These are phyloP conservation scores for Pipa parva DNA, from an alignment of 2,113 vertebrate genomes.

Conservation along the genomic window DNA sequence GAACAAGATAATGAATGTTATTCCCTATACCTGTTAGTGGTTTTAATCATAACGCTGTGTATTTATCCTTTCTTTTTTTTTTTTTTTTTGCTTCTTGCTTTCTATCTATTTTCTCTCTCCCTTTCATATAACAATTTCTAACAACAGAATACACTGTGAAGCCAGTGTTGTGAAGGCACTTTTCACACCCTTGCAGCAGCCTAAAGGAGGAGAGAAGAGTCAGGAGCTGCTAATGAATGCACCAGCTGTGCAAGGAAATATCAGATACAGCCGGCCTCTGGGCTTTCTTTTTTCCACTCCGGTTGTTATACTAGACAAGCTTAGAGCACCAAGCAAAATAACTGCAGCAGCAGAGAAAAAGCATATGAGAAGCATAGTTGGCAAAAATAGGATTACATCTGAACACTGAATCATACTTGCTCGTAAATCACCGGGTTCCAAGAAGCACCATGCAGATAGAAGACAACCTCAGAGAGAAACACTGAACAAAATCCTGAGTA, in stretches of 20 bases:
- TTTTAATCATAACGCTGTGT: too few species aligned
- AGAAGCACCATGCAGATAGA: conserved; percentile 16
- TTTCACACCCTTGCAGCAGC: conserved; percentile 29
- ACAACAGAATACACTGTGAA: conserved; percentile 24
- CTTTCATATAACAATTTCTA: background rate
- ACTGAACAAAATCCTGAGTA: conserved; percentile 12
- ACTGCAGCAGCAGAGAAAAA: background rate
- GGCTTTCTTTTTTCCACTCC: conserved; percentile 35
- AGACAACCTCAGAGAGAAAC: background rate
- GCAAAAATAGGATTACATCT: background rate
- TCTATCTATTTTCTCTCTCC: background rate
- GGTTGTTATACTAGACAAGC: conserved; percentile 23
- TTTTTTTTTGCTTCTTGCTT: background rate
- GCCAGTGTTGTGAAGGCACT: conserved; percentile 32
- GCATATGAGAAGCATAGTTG: background rate
- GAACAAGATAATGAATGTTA: too few species aligned
- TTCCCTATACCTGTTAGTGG: too few species aligned
- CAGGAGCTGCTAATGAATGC: conserved; percentile 43
- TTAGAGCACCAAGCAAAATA: conserved; percentile 8
- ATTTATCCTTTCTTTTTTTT: too few species aligned
- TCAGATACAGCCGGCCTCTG: conserved; percentile 28
- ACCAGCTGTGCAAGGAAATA: conserved; percentile 45
- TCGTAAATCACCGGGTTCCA: conserved; percentile 5
- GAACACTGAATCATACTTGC: background rate
- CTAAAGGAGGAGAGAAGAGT: conserved; percentile 36